Conservation (phyloP, 2,113 vertebrate genomes). For the Channa argus region DNA sequence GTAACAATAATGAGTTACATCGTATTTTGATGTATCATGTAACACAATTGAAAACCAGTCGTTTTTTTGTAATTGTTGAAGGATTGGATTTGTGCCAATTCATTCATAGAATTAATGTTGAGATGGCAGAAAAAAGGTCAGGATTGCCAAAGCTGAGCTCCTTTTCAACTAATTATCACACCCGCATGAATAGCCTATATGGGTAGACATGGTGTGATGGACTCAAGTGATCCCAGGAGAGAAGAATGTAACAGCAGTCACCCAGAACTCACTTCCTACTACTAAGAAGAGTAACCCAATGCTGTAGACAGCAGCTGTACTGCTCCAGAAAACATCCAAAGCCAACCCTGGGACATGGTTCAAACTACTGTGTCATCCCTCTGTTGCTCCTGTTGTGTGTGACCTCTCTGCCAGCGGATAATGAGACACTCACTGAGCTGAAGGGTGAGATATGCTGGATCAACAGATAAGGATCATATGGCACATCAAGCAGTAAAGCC, state of each 20-base stretch:
- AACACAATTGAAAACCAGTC: neutral
- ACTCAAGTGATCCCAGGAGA: conserved; percentile 42
- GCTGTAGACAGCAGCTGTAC: conserved; percentile 17
- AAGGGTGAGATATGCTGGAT: conserved; percentile 53
- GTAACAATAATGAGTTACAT: too few relatives aligned
- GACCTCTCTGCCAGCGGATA: conserved; percentile 58
- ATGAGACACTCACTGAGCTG: conserved; percentile 57
- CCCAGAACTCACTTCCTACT: neutral
- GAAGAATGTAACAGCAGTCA: conserved; percentile 31
- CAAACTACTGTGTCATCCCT: conserved; percentile 43
- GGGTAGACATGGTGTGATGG: conserved; percentile 25
- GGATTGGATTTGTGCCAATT: conserved; percentile 7
- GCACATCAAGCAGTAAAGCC: conserved; percentile 61
- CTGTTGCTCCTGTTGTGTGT: conserved; percentile 34
- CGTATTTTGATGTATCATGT: neutral
- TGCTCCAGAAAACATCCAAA: conserved; percentile 27
- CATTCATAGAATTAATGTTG: conserved; percentile 16
- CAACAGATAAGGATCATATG: conserved; percentile 42
- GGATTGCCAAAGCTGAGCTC: conserved; percentile 23
- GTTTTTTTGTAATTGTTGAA: neutral
- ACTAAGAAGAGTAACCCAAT: neutral
- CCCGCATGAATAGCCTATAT: conserved; percentile 2
- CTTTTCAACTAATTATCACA: conserved; percentile 28
- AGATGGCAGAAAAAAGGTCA: neutral
- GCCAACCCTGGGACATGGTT: conserved; percentile 54